Evolutionary conservation across 2,113 vertebrate genomes (phyloP).

Genomic region (Corapipo altera): DNA sequence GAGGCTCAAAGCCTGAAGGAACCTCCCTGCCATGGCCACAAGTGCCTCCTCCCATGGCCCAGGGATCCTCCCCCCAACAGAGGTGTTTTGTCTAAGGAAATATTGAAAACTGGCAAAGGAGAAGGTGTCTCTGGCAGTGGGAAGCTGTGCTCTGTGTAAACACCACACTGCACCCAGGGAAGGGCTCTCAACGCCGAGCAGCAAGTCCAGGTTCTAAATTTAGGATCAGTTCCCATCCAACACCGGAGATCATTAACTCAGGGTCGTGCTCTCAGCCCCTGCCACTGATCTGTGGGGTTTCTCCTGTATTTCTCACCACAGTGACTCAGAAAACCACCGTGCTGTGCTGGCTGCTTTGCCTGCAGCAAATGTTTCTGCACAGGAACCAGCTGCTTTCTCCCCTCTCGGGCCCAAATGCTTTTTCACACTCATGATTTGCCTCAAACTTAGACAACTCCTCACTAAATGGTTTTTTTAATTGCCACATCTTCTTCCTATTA

Average conservation of each 20-base stretch:
- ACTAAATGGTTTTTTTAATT: not conserved
- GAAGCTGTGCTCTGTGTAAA: not conserved
- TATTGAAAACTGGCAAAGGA: not conserved
- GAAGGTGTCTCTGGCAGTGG: not conserved
- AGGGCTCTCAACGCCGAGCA: not conserved
- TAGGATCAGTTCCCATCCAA: not conserved
- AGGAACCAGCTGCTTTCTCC: not conserved
- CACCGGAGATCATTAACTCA: fast-evolving
- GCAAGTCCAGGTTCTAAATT: not conserved
- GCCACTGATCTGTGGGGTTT: not conserved
- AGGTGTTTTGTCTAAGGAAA: not conserved
- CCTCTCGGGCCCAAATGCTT: not conserved
- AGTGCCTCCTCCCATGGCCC: not conserved
- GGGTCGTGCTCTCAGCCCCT: not conserved
- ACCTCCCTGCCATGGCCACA: fast-evolving
- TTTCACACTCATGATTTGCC: not conserved
- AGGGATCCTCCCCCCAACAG: not conserved
- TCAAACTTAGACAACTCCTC: not conserved
- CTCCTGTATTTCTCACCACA: fast-evolving
- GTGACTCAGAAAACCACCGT: not conserved
- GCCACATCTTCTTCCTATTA: constrained; percentile 9
- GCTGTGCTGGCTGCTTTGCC: not conserved
- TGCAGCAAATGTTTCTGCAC: not conserved
- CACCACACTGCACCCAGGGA: not conserved
- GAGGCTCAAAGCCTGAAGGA: not conserved